A percentile compares a stretch with the other conserved stretches of the same genome.
Conservation (phyloP, 37 sponge, comb jelly and placozoan species). For the Chondrosia reniformis region DNA sequence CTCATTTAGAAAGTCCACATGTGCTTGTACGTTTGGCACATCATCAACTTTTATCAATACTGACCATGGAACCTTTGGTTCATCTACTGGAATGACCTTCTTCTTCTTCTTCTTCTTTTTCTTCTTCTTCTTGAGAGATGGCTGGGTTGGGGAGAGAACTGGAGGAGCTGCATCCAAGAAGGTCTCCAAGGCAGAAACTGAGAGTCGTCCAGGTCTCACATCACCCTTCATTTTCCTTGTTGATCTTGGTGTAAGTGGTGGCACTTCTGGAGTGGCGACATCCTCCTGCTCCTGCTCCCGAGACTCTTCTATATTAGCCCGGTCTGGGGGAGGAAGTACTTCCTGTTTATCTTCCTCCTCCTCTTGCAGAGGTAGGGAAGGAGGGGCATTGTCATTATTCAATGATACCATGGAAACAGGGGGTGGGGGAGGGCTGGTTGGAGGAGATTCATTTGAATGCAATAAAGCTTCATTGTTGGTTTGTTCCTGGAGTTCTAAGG, state of each 20-base stretch:
- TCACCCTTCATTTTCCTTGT: neutral
- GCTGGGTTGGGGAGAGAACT: neutral
- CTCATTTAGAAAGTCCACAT: slow-evolving; percentile 41
- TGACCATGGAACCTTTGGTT: slow-evolving; percentile 18
- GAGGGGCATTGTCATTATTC: neutral
- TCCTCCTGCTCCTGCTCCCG: neutral
- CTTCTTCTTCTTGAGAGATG: slow-evolving; percentile 11
- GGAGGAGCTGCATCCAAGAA: slow-evolving; percentile 6
- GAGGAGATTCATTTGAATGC: neutral
- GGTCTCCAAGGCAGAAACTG: neutral
- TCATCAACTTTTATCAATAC: slow-evolving; percentile 56
- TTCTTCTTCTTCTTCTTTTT: slow-evolving; percentile 22
- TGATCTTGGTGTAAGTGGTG: neutral
- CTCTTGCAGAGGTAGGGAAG: slow-evolving; percentile 16
- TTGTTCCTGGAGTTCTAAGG: neutral
- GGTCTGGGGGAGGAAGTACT: neutral
- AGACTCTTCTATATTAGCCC: neutral
- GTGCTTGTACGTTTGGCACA: slow-evolving; percentile 14
- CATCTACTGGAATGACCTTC: neutral
- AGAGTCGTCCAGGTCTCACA: neutral
- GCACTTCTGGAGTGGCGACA: slow-evolving; percentile 6
- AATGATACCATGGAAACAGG: neutral
- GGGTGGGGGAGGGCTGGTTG: slow-evolving; percentile 14
- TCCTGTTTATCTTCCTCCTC: neutral
- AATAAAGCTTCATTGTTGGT: too few relatives aligned